Base-by-base conservation (phyloP, 2,113 vertebrate genomes). In the Lycocorax pyrrhopterus region DNA sequence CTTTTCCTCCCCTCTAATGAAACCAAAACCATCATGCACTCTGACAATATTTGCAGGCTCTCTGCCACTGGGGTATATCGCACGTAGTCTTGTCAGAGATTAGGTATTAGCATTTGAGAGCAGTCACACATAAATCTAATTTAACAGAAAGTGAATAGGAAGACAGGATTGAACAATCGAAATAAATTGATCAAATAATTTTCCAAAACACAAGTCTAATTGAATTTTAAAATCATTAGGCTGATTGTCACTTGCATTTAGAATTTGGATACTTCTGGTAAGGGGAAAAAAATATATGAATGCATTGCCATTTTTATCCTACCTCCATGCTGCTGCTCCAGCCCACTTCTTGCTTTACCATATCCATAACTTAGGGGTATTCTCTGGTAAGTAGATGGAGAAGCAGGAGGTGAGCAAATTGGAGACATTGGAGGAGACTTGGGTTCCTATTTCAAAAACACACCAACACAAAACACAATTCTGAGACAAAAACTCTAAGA, bases 351-450 rank as follows among this genome's bases (percentile, higher is more conserved):
- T 93, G 98, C 96, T 94, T 98, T 98, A 86, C 95, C 35, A 93
- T 98, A 98, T n/a, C 97, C 97, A 74, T 98, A 98, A 96, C 79
- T 97, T 86, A 97, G 91, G 87, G 98, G 87, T 92, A 97, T 97
- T 97, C 97, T 97, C 96, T 97, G 98, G 95, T 98, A 98, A 78
- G 96, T 97, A 87, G 97, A 97, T 2, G 99, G 98, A 55, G 99
- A 99, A 94, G 96, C 95, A 89, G 98, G 98, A 37, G 99, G 98
- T 13, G 99, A 99, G 69, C 96, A 97, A 73, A 98, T 91, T 1
- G 99, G 98, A 23, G 98, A 99, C 90, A 97, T 97, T 0, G 97
- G 96, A 13, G 98, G 98, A 62, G 98, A 99, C 97, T 98, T 97
- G n/a, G 97, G 60, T 73, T 99, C 99, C 99, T 99, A 93, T 96